Conservation (phyloP, 2,797 vertebrate genomes). For the Dryobates pubescens region DNA sequence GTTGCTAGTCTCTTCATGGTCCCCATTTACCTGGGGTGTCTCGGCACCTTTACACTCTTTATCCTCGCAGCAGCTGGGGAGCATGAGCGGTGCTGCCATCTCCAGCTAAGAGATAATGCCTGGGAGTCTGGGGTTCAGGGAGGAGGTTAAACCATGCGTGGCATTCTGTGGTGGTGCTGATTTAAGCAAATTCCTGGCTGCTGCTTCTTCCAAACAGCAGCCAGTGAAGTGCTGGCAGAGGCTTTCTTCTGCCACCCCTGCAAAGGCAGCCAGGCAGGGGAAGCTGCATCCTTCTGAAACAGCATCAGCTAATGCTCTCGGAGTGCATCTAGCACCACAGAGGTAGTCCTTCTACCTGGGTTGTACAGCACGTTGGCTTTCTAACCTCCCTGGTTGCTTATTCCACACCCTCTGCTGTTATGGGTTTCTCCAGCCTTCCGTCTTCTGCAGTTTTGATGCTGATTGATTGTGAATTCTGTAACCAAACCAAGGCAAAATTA, state of each 20-base stretch:
- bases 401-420: neutral
- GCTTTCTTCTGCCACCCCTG: neutral
- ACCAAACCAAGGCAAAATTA: neutral
- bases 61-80: neutral
- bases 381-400: neutral
- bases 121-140: neutral
- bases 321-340: neutral
- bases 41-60: neutral
- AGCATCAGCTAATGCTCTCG: accelerated
- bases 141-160: neutral
- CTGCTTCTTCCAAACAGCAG: neutral
- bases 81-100: accelerated
- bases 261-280: neutral
- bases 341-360: neutral
- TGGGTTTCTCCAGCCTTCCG: neutral
- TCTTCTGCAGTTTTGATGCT: neutral
- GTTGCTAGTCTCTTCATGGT: neutral
- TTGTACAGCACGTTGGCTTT: neutral
- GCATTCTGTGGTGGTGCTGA: neutral
- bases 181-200: neutral
- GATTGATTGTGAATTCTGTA: neutral
- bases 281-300: neutral
- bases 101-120: neutral
- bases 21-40: neutral
- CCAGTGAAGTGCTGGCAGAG: neutral